Percentiles rank a stretch among this genome's conserved stretches.
These are phyloP conservation scores for Pipistrellus pygmaeus DNA, from an alignment of 2,797 vertebrate species.

Conservation along the genomic window DNA sequence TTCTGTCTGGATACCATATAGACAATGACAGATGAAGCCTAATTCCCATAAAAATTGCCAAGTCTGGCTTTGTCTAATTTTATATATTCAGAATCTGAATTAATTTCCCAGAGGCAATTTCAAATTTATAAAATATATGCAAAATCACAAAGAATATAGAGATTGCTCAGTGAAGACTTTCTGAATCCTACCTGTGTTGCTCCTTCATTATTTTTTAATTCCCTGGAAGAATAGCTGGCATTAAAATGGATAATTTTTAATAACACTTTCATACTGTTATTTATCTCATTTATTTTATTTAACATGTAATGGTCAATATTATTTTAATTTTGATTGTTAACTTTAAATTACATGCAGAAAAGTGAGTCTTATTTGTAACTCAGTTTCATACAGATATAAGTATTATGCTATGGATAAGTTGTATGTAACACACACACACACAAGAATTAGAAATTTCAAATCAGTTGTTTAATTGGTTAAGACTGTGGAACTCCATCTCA, in stretches of 20 bases:
- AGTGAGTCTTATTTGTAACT: background rate
- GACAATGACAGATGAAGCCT: background rate
- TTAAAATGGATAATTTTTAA: background rate
- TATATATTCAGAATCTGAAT: conserved; percentile 35
- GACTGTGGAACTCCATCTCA: background rate
- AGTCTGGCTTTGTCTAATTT: conserved; percentile 5
- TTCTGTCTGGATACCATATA: background rate
- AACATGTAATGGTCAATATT: background rate
- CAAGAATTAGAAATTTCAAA: background rate
- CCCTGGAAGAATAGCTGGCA: background rate
- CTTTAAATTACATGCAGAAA: background rate
- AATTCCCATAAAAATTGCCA: conserved; percentile 3
- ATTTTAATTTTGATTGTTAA: background rate
- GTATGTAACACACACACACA: background rate
- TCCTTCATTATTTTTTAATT: background rate
- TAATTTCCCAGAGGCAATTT: conserved; percentile 24
- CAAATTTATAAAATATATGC: background rate
- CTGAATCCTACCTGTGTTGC: background rate
- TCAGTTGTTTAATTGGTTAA: background rate
- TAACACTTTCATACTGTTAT: background rate
- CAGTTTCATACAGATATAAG: background rate
- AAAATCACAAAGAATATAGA: conserved; percentile 22
- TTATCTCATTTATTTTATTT: background rate
- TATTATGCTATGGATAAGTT: background rate
- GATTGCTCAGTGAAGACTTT: background rate